These are phyloP conservation scores for Oeneis ivallda DNA, from an alignment of 2,888 invertebrate genomes.

Conservation along the genomic window DNA sequence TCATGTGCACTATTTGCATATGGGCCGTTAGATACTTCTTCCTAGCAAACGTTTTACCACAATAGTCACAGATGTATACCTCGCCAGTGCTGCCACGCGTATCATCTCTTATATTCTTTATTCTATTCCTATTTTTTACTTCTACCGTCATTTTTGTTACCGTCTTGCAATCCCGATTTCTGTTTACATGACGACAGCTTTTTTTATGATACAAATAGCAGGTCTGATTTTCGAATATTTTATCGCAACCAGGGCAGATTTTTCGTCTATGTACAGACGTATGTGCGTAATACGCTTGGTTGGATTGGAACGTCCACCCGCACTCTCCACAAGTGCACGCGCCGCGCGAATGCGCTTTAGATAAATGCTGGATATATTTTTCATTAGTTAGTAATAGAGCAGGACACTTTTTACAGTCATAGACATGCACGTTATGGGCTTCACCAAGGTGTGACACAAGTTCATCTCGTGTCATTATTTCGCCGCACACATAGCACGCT, in stretches of 20 bases:
- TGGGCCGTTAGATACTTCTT: slow-evolving; percentile 67
- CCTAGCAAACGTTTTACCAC: slow-evolving; percentile 63
- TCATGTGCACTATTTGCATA: slow-evolving; percentile 71
- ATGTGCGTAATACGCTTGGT: slow-evolving; percentile 60
- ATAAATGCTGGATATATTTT: slow-evolving; percentile 50
- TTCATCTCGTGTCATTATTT: slow-evolving; percentile 58
- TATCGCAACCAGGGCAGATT: slow-evolving; percentile 63
- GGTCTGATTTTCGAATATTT: slow-evolving; percentile 60
- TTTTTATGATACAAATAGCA: slow-evolving; percentile 66
- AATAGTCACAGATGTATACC: slow-evolving; percentile 68
- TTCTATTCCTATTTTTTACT: slow-evolving; percentile 50
- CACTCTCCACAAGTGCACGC: slow-evolving; percentile 64
- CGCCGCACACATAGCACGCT: slow-evolving; percentile 64
- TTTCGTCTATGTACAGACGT: slow-evolving; percentile 55
- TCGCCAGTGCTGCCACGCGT: slow-evolving; percentile 56
- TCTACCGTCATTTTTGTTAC: slow-evolving; percentile 43
- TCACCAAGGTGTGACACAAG: slow-evolving; percentile 54
- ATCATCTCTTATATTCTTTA: slow-evolving; percentile 58
- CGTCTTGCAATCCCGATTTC: slow-evolving; percentile 40
- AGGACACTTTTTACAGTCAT: slow-evolving; percentile 63
- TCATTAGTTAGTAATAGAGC: slow-evolving; percentile 50
- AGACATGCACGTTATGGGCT: slow-evolving; percentile 49
- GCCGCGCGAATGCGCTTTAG: slow-evolving; percentile 53
- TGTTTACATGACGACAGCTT: slow-evolving; percentile 58
- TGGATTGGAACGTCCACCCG: slow-evolving; percentile 57